These are phyloP conservation scores for Meta bourneti DNA, from an alignment of 2,888 invertebrate species.

Conservation along the genomic window DNA sequence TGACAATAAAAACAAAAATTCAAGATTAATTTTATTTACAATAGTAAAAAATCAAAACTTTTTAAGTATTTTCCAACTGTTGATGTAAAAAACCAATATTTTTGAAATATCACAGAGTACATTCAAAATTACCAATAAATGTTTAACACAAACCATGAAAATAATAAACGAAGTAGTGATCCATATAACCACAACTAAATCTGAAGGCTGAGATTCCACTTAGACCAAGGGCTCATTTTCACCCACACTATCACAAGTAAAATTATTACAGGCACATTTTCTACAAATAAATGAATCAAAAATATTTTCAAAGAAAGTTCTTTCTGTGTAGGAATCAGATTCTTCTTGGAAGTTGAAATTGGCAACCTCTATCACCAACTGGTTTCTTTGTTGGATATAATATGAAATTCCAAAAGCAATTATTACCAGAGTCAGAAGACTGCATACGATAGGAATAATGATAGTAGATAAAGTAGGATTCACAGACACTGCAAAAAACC, in stretches of 20 bases:
- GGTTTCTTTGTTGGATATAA: slow-evolving; percentile 89
- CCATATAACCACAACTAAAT: not conserved
- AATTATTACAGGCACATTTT: not conserved
- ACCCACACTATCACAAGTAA: slow-evolving; percentile 31
- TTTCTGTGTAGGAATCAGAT: slow-evolving; percentile 82
- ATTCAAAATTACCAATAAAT: slow-evolving; percentile 15
- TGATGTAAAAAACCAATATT: slow-evolving; percentile 2
- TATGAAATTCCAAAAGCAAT: slow-evolving; percentile 93
- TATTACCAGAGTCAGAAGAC: slow-evolving; percentile 89
- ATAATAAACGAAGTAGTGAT: not conserved
- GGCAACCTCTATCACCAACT: slow-evolving; percentile 89
- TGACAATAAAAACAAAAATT: not conserved
- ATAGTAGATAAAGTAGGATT: slow-evolving; percentile 93
- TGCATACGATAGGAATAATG: slow-evolving; percentile 91
- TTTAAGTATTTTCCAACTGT: not conserved
- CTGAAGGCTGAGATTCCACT: not conserved
- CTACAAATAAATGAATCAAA: slow-evolving; percentile 86
- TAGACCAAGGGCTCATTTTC: slow-evolving; percentile 60
- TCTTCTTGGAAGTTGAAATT: slow-evolving; percentile 85
- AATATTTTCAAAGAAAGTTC: slow-evolving; percentile 90
- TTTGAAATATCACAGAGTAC: slow-evolving; percentile 43
- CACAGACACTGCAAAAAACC: slow-evolving; percentile 84
- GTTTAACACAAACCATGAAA: not conserved
- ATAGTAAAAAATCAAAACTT: slow-evolving; percentile 12
- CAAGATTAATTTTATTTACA: slow-evolving; percentile 6